Evolutionary conservation across 2,797 vertebrate species (phyloP).

Genomic region (Perdix hodgsoniae): DNA sequence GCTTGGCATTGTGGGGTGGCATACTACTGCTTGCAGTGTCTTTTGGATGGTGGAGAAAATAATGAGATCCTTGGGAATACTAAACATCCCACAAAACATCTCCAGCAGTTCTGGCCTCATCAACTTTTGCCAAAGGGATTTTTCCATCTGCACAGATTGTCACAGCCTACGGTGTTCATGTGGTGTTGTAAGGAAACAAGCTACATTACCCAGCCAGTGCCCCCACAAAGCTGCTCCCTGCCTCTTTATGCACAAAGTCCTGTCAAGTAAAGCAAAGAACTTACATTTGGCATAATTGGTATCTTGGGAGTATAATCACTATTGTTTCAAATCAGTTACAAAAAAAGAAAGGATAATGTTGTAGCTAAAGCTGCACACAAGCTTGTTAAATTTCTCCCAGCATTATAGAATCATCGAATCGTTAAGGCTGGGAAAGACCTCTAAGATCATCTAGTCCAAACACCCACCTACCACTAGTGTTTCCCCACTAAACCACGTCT

Average conservation of each 20-base stretch:
- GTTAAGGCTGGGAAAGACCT: no score
- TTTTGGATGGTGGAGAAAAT: background rate
- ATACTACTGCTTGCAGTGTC: background rate
- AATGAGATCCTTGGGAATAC: background rate
- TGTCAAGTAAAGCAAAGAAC: background rate
- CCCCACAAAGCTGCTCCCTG: background rate
- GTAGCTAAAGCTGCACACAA: background rate
- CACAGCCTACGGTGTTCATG: background rate
- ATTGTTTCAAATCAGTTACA: background rate
- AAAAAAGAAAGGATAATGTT: background rate
- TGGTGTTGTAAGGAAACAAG: background rate
- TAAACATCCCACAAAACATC: background rate
- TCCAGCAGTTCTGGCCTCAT: background rate
- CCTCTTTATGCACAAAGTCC: background rate
- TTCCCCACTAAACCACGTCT: no score
- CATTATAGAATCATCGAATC: background rate
- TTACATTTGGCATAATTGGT: background rate
- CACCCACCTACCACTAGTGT: no score
- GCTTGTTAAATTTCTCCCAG: background rate
- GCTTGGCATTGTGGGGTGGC: background rate
- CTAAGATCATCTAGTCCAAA: no score
- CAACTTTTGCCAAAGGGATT: background rate
- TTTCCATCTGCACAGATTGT: background rate
- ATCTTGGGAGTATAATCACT: background rate
- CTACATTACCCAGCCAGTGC: fast-evolving